phyloP scores from a whole-genome alignment of 2,797 vertebrate species.

The Clarias platycephalus region DNA sequence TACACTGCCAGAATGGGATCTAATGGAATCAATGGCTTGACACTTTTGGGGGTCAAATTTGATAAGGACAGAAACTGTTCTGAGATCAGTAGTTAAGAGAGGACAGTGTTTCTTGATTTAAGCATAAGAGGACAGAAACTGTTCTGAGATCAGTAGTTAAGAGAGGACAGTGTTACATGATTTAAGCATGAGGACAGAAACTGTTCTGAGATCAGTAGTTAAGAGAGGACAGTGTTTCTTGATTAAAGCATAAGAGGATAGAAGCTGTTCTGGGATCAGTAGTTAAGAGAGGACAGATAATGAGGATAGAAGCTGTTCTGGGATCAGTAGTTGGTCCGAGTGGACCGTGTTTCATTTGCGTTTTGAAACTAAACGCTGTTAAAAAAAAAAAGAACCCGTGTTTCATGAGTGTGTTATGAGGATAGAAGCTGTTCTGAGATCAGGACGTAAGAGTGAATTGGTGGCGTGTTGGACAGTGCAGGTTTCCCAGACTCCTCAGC shows the following conservation, averaged over 20 bases:
- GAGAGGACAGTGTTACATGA: neutral
- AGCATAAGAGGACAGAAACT: neutral
- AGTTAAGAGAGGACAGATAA: neutral
- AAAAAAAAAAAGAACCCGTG: neutral
- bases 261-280: conserved; percentile 26
- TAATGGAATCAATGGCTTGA: no score
- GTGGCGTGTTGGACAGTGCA: conserved; percentile 30
- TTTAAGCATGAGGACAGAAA: neutral
- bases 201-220: conserved; percentile 5
- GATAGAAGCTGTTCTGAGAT: conserved; percentile 3
- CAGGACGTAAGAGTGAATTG: conserved; percentile 3
- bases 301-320: neutral
- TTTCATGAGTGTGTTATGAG: neutral
- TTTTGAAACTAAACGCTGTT: neutral
- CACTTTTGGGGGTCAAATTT: neutral
- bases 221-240: neutral
- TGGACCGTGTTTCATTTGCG: neutral
- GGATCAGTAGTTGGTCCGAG: neutral
- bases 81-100: neutral
- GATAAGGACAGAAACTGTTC: neutral
- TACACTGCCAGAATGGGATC: no score
- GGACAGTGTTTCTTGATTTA: neutral
- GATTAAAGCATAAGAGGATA: neutral
- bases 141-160: conserved; percentile 5
- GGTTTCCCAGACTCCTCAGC: conserved; percentile 61